Evolutionary conservation across 2,797 vertebrate species (phyloP), one percentile per base, ranked within the genome.

Genomic region (Neostethus bicornis): DNA sequence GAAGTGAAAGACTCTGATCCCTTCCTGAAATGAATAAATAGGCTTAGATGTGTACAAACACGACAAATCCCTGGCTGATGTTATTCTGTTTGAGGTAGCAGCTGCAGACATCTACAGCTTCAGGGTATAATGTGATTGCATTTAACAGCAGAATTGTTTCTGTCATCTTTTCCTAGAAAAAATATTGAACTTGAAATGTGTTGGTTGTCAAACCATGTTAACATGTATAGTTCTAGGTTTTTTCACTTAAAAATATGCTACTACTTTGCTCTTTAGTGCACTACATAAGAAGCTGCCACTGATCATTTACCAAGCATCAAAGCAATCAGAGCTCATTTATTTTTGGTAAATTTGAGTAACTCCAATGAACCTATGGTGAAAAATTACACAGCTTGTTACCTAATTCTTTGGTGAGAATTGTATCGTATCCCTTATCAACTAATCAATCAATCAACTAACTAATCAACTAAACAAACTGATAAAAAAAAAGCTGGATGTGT

Each of bases 31-130:
- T 23, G 37, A 35, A 47, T 68, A 81, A 82, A 80, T 73, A 83
- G 63, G 61, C 58, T 81, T 73, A 73, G 51, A 70, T 71, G 52
- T 75, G 56, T 49, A 69, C 75, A 77, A 78, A 83, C 51, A 80
- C 0, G 1, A 47, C 76, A 73, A 61, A 80, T 77, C 54, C 50
- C 26, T 29, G 58, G 60, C 51, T 75, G 53, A 56, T 60, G 60
- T 65, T 66, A 41, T 68, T 72, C 53, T 32, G 48, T 75, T 55
- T 52, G 39, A 75, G 66, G 66, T 6, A 26, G 51, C 35, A 39
- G 60, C 46, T 74, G 59, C 61, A 79, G 75, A 77, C 46, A 58
- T 21, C 48, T 41, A 32, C 26, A 35, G 57, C 73, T 79, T 10
- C 3, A 71, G 46, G 75, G 26, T 20, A 45, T 43, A 26, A 39